Conservation (phyloP, 2,113 vertebrate genomes). For the Aspiorhynchus laticeps region DNA sequence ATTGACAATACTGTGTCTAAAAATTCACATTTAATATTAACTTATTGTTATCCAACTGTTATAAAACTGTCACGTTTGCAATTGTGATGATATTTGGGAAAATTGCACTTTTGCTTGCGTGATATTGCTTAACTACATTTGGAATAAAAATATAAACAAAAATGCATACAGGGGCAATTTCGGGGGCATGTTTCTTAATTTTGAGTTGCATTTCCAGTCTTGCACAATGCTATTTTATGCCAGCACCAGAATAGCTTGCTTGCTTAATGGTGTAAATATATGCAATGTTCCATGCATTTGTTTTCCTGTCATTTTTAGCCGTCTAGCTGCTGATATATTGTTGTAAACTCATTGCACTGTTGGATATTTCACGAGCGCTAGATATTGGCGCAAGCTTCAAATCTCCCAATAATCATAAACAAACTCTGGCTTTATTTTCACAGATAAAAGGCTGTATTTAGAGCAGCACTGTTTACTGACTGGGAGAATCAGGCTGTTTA, state of each 20-base stretch:
- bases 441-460: too few relatives aligned
- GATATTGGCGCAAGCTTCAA: background rate
- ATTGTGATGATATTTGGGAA: too few relatives aligned
- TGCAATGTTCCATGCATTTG: background rate
- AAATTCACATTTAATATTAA: too few relatives aligned
- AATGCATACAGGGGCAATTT: too few relatives aligned
- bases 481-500: too few relatives aligned
- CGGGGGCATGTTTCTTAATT: too few relatives aligned
- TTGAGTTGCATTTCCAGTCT: background rate
- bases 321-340: background rate
- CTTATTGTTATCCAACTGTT: too few relatives aligned
- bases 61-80: too few relatives aligned
- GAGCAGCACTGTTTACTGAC: too few relatives aligned
- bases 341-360: background rate
- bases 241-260: background rate
- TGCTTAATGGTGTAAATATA: background rate
- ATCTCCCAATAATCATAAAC: background rate
- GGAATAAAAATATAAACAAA: background rate
- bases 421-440: too few relatives aligned
- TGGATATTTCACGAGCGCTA: background rate
- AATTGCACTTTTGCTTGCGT: too few relatives aligned
- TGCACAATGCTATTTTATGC: background rate
- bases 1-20: background rate
- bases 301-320: background rate
- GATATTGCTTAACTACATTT: background rate